Evolutionary conservation across 2,888 invertebrate genomes (phyloP), one percentile per base, ranked within the genome.

Genomic region (Sussaba pulchella): DNA sequence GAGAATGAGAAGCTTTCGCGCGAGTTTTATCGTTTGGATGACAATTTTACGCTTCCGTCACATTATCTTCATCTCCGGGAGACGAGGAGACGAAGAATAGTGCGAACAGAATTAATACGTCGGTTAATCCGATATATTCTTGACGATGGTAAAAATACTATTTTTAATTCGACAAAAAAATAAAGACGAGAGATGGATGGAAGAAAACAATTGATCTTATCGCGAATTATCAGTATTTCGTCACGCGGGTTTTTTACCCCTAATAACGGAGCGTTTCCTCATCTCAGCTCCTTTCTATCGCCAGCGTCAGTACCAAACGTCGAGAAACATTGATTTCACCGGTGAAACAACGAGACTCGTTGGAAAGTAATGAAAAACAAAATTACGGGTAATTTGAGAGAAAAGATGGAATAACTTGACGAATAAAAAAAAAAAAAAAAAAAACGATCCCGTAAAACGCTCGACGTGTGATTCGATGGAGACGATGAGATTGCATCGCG

Each of bases 211-310:
- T 71, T 14, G 21, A 61, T 39, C 50, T 39, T 14, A 50, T 54
- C 64, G 64, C 43, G 36, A 17, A 54, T 64, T 64, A 73, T 73
- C 73, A 73, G 73, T 73, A 64, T 64, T 73, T 52, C 64, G 73
- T 54, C 52, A 73, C 54, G 52, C 73, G 54, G 54, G 43, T 73
- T 73, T 64, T 41, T 50, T 17, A 47, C 47, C 54, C 36, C n/a
- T 5, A 64, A 17, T 54, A 43, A 45, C 43, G 43, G 19, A 72
- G 26, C 52, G 63, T 41, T 66, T 45, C 36, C 45, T n/a, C 36
- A 54, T 73, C 26, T 47, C 19, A 61, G 47, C 21, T 61, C 45
- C 50, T 63, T 45, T 72, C 61, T 43, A 39, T 36, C 43, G 43
- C 41, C 41, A 43, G 54, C 41, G 52, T 17, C 43, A 64, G 52